Evolutionary conservation across 2,888 invertebrate genomes (phyloP), one percentile per base, ranked within the genome.

Genomic region (Synanthedon formicaeformis): DNA sequence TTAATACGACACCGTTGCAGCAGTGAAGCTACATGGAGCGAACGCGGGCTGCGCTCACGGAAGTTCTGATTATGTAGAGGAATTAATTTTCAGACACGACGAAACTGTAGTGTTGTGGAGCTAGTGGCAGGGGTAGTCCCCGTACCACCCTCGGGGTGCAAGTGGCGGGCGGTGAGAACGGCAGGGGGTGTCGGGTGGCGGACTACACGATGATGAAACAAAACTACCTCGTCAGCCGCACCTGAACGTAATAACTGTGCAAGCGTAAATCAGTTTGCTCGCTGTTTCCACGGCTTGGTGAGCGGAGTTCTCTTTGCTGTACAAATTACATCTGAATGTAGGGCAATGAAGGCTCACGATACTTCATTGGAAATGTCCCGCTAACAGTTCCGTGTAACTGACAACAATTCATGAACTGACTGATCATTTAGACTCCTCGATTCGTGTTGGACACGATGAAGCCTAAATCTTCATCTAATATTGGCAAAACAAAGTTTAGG

Each of bases 41-140:
- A 63, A 63, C 62, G 65, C 59, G 55, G 67, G 64, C 63, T 61
- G 52, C 16, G 66, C 66, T 71, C 71, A 71, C 83, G 83, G 82
- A 87, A 84, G 72, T 86, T 81, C 73, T 86, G 85, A 88, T 88
- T 88, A 86, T 78, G 84, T 86, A 83, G 85, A 86, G 83, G 83
- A 88, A 86, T 88, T 88, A 88, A 88, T 88, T 87, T 84, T 78
- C 83, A 80, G 81, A 71, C 81, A 81, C 85, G 82, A 82, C 82
- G 81, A 83, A 81, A 81, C 84, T 79, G 75, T 69, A 71, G 73
- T 73, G 77, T 74, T 73, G 75, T 73, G 71, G 61, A 63, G 65
- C 60, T 60, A 62, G 64, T 56, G 59, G 57, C 49, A 52, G 53
- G 61, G 50, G 55, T 57, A 53, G 56, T 45, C 45, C 14, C 55